Base-by-base conservation (phyloP, 2,888 invertebrate genomes). In the Polietes domitor region DNA sequence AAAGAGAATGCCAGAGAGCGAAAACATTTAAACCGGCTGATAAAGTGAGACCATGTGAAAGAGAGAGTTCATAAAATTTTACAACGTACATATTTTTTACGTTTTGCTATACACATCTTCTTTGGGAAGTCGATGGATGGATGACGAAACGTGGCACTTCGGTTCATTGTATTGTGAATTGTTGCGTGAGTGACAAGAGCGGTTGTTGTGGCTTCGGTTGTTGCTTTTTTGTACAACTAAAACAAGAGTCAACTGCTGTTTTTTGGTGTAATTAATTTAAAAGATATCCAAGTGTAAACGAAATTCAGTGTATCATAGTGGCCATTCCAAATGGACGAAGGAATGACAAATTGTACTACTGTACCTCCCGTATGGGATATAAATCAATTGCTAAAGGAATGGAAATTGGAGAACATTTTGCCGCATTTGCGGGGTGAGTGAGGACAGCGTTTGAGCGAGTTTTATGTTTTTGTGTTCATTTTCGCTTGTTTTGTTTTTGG, bases 371-470 rank as follows among this genome's bases (percentile, higher is more conserved):
- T 24, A 15, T 58, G 58, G 58, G 58, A 58, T 26, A 6, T 72
- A 53, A 68, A 72, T 19, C 28, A 63, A 43, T 76, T 83, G 17
- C 50, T 83, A 32, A n/a, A 26, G 7, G 65, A 79, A 55, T 83
- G 82, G 82, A 83, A 83, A 41, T 55, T 83, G 61, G 82, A 83
- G 15, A 72, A 55, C 17, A 76, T 83, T 65, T 79, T 76, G 41
- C 19, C 72, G 12, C 82, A 83, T 79, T 55, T 83, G 58, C 10
- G 58, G 37, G 82, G 82, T 79, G 65, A 79, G 82, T 79, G 9
- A 55, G 7, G n/a, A 5, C 41, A 15, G 2, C 19, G n/a, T 12
- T 55, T 50, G 50, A 50, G 50, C 3, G 9, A 1, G 24, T 24
- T 7, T 37, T 37, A 5, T 7, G n/a, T 15, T 26, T 58, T n/a